These are phyloP conservation scores for Poecilia wingei DNA, from an alignment of 2,797 vertebrate genomes.

Conservation along the genomic window DNA sequence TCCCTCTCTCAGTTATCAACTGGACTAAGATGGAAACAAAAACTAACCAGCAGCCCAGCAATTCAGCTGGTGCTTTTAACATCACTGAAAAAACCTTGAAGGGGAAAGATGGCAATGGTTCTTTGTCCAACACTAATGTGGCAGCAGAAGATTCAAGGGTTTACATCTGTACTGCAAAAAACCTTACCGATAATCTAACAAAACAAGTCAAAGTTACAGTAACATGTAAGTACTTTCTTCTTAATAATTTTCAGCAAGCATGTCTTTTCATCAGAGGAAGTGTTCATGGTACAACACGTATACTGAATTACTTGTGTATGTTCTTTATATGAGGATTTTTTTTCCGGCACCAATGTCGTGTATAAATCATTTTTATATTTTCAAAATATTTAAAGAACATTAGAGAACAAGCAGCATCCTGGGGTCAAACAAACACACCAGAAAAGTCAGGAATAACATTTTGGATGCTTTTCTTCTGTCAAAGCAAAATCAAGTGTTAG, in stretches of 20 bases:
- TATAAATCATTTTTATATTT: not conserved
- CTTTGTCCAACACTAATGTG: constrained; percentile 36
- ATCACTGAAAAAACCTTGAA: not conserved
- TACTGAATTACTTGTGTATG: not conserved
- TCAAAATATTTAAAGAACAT: not conserved
- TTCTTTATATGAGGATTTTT: not conserved
- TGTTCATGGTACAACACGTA: not conserved
- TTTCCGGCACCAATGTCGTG: not conserved
- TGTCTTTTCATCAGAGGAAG: not conserved
- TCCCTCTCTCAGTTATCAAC: constrained; percentile 35
- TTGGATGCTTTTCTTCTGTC: not conserved
- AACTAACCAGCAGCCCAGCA: not conserved
- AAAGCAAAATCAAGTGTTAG: too few species aligned
- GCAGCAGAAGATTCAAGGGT: constrained; percentile 26
- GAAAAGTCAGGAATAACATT: not conserved
- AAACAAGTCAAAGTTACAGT: constrained; percentile 26
- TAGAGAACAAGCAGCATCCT: not conserved
- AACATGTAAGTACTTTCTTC: constrained; percentile 7
- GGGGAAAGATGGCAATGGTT: not conserved
- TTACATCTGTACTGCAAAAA: constrained; percentile 48
- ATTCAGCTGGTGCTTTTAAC: not conserved
- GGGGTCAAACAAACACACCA: not conserved
- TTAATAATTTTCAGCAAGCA: not conserved
- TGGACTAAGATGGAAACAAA: constrained; percentile 28
- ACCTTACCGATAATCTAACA: not conserved